A percentile compares a stretch with the other conserved stretches of the same genome.
Conservation (phyloP, 1,140 invertebrate genomes). For the Danaus melanippus region DNA sequence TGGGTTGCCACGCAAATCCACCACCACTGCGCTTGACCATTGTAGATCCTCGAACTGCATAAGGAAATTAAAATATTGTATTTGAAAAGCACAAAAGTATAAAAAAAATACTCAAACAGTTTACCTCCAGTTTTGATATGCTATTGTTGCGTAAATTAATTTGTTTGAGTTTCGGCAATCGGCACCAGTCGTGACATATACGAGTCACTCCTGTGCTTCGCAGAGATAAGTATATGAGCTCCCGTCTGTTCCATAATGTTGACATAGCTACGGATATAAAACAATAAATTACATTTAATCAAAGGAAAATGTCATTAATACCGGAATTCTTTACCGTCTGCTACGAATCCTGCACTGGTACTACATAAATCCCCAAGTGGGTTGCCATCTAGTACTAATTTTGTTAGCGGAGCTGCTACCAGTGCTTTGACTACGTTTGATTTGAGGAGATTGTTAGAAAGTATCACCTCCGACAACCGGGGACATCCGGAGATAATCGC, state of each 20-base stretch:
- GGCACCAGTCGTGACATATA: slow-evolving; percentile 20
- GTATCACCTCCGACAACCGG: slow-evolving; percentile 13
- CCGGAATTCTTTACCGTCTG: slow-evolving; percentile 5
- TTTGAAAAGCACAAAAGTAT: background rate
- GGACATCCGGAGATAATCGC: slow-evolving; percentile 3
- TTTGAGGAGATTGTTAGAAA: slow-evolving; percentile 19
- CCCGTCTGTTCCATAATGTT: slow-evolving; percentile 9
- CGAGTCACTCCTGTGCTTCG: slow-evolving; percentile 7
- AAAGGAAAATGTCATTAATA: background rate
- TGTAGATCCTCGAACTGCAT: slow-evolving; percentile 18
- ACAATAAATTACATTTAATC: background rate
- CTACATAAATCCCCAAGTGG: slow-evolving; percentile 24
- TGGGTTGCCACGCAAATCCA: slow-evolving; percentile 20
- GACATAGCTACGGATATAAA: slow-evolving; percentile 10
- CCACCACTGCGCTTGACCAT: slow-evolving; percentile 11
- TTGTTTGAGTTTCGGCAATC: slow-evolving; percentile 5
- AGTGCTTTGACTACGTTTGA: slow-evolving; percentile 1
- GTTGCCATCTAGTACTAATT: slow-evolving; percentile 16
- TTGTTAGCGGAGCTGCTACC: slow-evolving; percentile 12
- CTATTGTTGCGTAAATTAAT: slow-evolving; percentile 19
- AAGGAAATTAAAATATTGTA: background rate
- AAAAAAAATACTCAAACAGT: background rate
- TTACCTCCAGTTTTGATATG: slow-evolving; percentile 6
- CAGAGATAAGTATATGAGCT: slow-evolving; percentile 8
- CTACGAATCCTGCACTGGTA: background rate